A percentile compares a stretch with the other conserved stretches of the same genome.
Conservation (phyloP, 2,113 vertebrate genomes). For the Dasyprocta punctata region DNA sequence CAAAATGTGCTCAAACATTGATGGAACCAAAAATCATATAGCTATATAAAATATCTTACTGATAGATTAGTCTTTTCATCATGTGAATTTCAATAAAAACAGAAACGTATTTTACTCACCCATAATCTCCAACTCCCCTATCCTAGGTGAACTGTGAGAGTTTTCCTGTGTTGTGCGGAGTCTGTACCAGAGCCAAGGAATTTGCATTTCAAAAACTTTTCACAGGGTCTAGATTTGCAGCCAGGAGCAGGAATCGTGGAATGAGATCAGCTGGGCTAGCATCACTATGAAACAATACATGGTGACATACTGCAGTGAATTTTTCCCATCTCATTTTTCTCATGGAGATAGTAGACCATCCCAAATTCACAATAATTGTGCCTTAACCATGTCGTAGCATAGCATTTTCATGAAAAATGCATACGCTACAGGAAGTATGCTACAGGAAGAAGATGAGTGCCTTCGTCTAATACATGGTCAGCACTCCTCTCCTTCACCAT, state of each 20-base stretch:
- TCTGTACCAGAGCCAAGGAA: neutral
- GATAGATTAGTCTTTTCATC: neutral
- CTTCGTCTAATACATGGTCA: neutral
- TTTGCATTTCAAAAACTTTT: slow-evolving; percentile 5
- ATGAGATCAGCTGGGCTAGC: neutral
- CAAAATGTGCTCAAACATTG: neutral
- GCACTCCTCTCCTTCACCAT: neutral
- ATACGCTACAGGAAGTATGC: neutral
- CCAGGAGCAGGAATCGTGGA: neutral
- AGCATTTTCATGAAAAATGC: neutral
- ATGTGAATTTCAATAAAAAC: neutral
- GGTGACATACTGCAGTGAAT: neutral
- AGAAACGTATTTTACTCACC: neutral
- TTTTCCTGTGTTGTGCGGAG: neutral
- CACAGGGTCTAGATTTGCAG: neutral
- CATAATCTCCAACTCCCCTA: neutral
- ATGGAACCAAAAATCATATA: neutral
- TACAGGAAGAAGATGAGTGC: neutral
- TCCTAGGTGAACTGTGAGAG: neutral
- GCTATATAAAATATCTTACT: neutral
- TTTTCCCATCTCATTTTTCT: neutral
- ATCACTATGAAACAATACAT: neutral
- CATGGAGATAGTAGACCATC: neutral
- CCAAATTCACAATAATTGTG: neutral
- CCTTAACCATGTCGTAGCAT: neutral